These are phyloP conservation scores for Disparrhopalites patrizii DNA, from an alignment of 2,888 invertebrate species.

Conservation along the genomic window DNA sequence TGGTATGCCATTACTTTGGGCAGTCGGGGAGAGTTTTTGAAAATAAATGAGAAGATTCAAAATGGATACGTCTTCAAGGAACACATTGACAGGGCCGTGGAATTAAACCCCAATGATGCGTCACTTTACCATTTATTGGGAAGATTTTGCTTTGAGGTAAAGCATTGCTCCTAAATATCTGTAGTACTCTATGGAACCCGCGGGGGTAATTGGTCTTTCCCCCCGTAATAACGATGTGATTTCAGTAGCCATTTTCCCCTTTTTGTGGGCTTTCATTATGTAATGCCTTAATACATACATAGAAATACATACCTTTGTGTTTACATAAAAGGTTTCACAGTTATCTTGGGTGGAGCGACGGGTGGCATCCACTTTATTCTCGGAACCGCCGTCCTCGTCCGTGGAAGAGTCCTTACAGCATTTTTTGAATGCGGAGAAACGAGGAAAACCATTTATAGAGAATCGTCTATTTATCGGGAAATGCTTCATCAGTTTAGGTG, in stretches of 20 bases:
- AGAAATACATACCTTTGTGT: too few relatives aligned
- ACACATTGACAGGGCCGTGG: conserved; percentile 64
- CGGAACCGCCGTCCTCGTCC: conserved; percentile 61
- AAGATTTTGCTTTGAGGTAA: conserved; percentile 64
- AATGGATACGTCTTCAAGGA: conserved; percentile 64
- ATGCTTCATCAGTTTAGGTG: conserved; percentile 56
- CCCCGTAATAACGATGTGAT: too few relatives aligned
- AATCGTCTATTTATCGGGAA: conserved; percentile 59
- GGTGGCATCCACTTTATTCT: conserved; percentile 62
- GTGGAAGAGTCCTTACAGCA: conserved; percentile 61
- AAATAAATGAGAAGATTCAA: conserved; percentile 62
- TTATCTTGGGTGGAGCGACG: conserved; percentile 65
- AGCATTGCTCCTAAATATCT: too few relatives aligned
- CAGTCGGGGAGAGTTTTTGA: conserved; percentile 59
- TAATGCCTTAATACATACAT: too few relatives aligned
- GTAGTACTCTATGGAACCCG: too few relatives aligned
- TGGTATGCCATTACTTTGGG: conserved; percentile 69
- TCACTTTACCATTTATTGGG: conserved; percentile 65
- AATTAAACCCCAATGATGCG: conserved; percentile 60
- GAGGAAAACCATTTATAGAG: conserved; percentile 59
- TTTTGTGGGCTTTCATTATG: too few relatives aligned
- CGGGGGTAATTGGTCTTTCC: too few relatives aligned
- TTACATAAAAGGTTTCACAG: conserved; percentile 59
- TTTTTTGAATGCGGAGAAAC: conserved; percentile 57
- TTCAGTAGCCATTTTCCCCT: too few relatives aligned